These are phyloP conservation scores for Norana najaformis DNA, from an alignment of 2,888 invertebrate genomes.

Conservation along the genomic window DNA sequence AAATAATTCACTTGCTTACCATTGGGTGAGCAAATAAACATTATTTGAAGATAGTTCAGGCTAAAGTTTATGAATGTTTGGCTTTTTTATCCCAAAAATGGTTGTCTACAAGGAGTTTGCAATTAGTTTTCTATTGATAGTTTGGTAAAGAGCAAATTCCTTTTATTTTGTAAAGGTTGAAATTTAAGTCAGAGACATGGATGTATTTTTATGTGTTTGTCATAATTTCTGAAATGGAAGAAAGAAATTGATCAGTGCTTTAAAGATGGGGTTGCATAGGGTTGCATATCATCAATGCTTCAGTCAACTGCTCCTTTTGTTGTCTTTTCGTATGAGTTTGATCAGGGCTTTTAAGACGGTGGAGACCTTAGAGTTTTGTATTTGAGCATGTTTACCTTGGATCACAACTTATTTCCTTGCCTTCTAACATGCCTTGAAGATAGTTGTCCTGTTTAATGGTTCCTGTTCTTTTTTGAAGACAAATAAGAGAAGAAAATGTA, in stretches of 20 bases:
- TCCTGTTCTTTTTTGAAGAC: background rate
- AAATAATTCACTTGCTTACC: background rate
- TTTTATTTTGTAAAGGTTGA: background rate
- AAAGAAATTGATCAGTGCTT: no score
- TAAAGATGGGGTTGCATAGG: no score
- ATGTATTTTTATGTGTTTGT: background rate
- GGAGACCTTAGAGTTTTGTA: no score
- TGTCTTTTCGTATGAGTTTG: no score
- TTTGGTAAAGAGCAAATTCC: no score
- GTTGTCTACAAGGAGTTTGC: background rate
- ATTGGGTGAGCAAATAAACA: background rate
- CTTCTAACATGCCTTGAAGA: background rate
- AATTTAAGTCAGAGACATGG: background rate
- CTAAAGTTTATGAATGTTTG: background rate
- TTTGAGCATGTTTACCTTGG: background rate
- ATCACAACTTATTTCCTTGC: background rate
- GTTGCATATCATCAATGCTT: no score
- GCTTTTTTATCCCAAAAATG: background rate
- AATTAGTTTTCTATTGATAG: no score
- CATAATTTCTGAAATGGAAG: background rate
- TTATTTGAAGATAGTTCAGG: background rate
- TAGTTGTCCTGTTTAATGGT: background rate
- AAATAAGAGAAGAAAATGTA: background rate
- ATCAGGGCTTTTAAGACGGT: no score
- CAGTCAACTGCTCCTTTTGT: no score